A percentile compares a stretch with the other conserved stretches of the same genome.
Conservation (phyloP, 2,113 vertebrate genomes). For the Apeltes quadracus region DNA sequence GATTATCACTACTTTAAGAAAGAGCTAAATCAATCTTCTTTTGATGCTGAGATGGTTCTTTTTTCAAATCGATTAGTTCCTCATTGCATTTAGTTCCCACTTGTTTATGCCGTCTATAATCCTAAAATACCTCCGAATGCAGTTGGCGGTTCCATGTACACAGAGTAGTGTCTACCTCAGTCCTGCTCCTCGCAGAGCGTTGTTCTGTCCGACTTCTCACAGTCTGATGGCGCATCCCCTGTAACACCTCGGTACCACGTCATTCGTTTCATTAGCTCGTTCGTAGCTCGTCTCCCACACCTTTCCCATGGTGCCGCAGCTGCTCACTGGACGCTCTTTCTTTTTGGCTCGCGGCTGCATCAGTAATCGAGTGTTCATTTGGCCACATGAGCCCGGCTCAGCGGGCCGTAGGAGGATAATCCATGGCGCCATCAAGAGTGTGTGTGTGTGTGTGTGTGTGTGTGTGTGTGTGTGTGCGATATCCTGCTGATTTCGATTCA, state of each 20-base stretch:
- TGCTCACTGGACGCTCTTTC: constrained; percentile 45
- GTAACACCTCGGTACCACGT: constrained; percentile 5
- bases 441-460: neutral
- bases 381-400: constrained; percentile 38
- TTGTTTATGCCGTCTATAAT: neutral
- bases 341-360: constrained; percentile 33
- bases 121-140: neutral
- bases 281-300: constrained; percentile 54
- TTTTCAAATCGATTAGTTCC: neutral
- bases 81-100: neutral
- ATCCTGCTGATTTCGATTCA: constrained; percentile 19
- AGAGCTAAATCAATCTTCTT: neutral
- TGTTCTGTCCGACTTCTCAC: constrained; percentile 21
- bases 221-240: constrained; percentile 12
- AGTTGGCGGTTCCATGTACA: neutral
- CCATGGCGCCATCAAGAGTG: constrained; percentile 25
- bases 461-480: neutral
- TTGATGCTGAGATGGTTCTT: neutral
- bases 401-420: constrained; percentile 33
- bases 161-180: neutral
- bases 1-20: constrained; percentile 3
- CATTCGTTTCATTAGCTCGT: constrained; percentile 53
- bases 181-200: neutral
- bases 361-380: constrained; percentile 40
- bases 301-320: constrained; percentile 42